phyloP scores from a whole-genome alignment of 1,140 invertebrate species.

The Drosophila dunni region DNA sequence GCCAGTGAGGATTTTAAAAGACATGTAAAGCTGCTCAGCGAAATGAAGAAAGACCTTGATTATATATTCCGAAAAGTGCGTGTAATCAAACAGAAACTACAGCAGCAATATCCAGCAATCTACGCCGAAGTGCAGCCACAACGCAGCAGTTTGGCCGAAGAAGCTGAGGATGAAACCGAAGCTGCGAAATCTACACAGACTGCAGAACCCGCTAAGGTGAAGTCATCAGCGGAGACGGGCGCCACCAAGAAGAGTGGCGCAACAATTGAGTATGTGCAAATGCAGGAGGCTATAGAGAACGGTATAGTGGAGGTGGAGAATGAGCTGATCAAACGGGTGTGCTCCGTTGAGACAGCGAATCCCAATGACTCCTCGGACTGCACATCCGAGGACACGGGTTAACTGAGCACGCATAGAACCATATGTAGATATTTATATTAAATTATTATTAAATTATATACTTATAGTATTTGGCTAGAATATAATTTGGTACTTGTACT shows the following conservation, averaged over 20 bases:
- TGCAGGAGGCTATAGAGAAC: slow-evolving; percentile 82
- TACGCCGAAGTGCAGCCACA: slow-evolving; percentile 87
- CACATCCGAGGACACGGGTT: slow-evolving; percentile 82
- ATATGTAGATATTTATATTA: slow-evolving; percentile 46
- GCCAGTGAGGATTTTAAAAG: slow-evolving; percentile 94
- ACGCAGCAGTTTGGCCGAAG: slow-evolving; percentile 87
- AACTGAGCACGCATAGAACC: slow-evolving; percentile 10
- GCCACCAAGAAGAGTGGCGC: slow-evolving; percentile 56
- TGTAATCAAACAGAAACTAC: slow-evolving; percentile 92
- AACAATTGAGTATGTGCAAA: slow-evolving; percentile 83
- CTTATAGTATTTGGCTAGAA: slow-evolving; percentile 85
- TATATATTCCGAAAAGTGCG: slow-evolving; percentile 90
- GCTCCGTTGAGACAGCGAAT: slow-evolving; percentile 81
- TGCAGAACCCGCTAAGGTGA: slow-evolving; percentile 15
- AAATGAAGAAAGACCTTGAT: slow-evolving; percentile 90
- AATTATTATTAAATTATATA: slow-evolving; percentile 26
- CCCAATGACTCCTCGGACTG: slow-evolving; percentile 84
- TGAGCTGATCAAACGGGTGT: slow-evolving; percentile 78
- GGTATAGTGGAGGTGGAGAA: slow-evolving; percentile 78
- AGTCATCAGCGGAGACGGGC: slow-evolving; percentile 43
- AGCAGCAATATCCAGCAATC: slow-evolving; percentile 94
- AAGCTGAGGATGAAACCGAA: slow-evolving; percentile 86
- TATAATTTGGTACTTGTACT: slow-evolving; percentile 96
- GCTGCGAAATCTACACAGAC: slow-evolving; percentile 21
- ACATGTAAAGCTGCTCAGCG: slow-evolving; percentile 91